Conservation (phyloP, 2,888 invertebrate species). For the Agriotes lineatus region DNA sequence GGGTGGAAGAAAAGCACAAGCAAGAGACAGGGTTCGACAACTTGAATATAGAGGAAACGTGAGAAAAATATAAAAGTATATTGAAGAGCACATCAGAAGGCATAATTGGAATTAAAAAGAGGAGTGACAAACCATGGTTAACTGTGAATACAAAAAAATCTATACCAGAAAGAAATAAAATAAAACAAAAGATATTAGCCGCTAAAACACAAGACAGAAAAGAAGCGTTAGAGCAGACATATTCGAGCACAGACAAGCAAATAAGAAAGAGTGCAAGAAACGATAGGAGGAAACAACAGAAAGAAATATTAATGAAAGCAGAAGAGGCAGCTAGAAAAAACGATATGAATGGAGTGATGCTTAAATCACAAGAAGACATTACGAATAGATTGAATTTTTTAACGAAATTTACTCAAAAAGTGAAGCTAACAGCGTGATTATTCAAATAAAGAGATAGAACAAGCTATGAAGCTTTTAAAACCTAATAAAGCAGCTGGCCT, state of each 20-base stretch:
- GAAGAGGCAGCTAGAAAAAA: not conserved
- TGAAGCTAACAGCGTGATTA: not conserved
- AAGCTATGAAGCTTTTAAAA: not conserved
- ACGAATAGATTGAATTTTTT: not conserved
- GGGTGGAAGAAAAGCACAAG: too few species aligned
- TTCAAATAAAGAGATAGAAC: not conserved
- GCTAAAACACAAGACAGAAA: not conserved
- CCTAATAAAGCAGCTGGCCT: not conserved
- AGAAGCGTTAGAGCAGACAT: not conserved
- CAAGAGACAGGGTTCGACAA: too few species aligned
- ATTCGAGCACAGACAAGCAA: not conserved
- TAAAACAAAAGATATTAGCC: not conserved
- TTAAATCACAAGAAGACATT: not conserved
- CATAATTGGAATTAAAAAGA: not conserved
- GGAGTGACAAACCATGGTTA: not conserved
- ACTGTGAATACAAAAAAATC: not conserved
- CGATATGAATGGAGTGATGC: not conserved
- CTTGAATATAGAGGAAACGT: not conserved
- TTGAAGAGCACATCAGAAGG: not conserved
- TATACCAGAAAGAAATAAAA: not conserved
- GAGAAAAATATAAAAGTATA: not conserved
- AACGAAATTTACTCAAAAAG: not conserved
- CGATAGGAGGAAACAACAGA: not conserved
- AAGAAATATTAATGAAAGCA: not conserved
- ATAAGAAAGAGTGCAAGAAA: not conserved